Percentiles rank a stretch among this genome's conserved stretches.
These are phyloP conservation scores for Philopotamus ludificatus DNA, from an alignment of 1,140 invertebrate genomes.

Conservation along the genomic window DNA sequence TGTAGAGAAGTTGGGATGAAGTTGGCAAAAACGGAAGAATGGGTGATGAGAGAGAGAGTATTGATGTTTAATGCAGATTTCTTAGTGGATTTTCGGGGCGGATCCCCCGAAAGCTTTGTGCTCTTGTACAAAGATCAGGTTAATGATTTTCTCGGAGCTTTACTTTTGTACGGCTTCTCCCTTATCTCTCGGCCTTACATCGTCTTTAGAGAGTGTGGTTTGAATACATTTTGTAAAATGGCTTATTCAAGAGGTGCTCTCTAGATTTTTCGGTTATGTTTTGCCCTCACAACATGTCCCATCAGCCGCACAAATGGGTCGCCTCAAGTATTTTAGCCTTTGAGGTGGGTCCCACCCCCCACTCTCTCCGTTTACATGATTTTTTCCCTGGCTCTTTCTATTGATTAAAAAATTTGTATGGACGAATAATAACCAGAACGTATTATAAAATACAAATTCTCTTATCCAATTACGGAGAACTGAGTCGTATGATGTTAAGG, in stretches of 20 bases:
- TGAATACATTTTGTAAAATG: conserved; percentile 42
- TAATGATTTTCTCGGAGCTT: conserved; percentile 41
- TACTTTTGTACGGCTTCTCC: conserved; percentile 27
- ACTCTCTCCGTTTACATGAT: too few species aligned
- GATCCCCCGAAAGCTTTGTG: conserved; percentile 36
- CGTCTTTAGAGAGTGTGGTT: conserved; percentile 37
- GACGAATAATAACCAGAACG: too few species aligned
- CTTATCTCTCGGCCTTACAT: conserved; percentile 38
- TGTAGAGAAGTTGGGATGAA: conserved; percentile 28
- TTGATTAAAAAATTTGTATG: too few species aligned
- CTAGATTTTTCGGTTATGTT: conserved; percentile 32
- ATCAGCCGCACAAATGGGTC: conserved; percentile 2
- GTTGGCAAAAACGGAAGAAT: conserved; percentile 23
- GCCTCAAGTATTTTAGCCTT: background rate
- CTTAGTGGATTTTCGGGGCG: conserved; percentile 29
- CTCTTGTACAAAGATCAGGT: conserved; percentile 40
- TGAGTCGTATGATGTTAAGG: too few species aligned
- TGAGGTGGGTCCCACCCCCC: too few species aligned
- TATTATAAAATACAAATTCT: too few species aligned
- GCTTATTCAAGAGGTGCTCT: conserved; percentile 39
- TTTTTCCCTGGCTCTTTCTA: too few species aligned
- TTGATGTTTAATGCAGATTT: conserved; percentile 42
- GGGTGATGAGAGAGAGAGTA: conserved; percentile 23
- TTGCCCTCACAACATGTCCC: conserved; percentile 11
- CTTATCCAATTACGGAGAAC: too few species aligned